Conservation (phyloP, 2,113 vertebrate genomes). For the Pseudolaguvia tuberculata region DNA sequence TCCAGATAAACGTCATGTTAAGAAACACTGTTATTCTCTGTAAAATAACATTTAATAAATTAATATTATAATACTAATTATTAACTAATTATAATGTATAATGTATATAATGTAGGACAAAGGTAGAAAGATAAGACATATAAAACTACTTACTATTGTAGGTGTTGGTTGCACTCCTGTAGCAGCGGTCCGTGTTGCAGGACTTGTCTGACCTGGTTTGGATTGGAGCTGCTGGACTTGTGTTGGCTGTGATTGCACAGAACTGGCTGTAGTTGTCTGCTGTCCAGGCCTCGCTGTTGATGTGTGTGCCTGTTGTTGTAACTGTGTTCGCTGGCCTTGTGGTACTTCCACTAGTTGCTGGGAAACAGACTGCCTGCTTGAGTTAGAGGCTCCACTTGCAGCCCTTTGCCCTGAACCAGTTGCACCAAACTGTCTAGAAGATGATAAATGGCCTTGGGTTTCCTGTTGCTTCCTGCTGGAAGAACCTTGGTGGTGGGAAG, state of each 20-base stretch:
- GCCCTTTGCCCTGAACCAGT: slow-evolving; percentile 53
- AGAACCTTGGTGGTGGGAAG: slow-evolving; percentile 59
- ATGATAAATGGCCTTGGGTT: slow-evolving; percentile 61
- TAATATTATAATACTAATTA: no score
- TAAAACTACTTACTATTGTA: slow-evolving; percentile 38
- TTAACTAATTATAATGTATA: no score
- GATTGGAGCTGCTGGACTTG: slow-evolving; percentile 64
- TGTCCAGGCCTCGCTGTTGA: slow-evolving; percentile 61
- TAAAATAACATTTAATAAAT: no score
- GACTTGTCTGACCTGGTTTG: slow-evolving; percentile 64
- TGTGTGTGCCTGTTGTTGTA: slow-evolving; percentile 65
- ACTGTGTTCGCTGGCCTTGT: slow-evolving; percentile 66
- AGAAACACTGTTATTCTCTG: no score
- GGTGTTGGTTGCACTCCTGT: slow-evolving; percentile 55
- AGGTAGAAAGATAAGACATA: no score
- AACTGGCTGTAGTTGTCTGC: slow-evolving; percentile 46
- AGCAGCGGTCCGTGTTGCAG: slow-evolving; percentile 50
- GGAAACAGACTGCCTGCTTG: slow-evolving; percentile 46
- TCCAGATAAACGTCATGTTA: slow-evolving; percentile 15
- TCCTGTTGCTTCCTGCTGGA: slow-evolving; percentile 57
- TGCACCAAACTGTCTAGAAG: slow-evolving; percentile 51
- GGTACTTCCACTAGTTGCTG: slow-evolving; percentile 36
- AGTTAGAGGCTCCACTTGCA: slow-evolving; percentile 59
- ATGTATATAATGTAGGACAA: no score
- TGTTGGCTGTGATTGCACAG: slow-evolving; percentile 61